Evolutionary conservation across 2,888 invertebrate species (phyloP).

Genomic region (Drosophila paranaensis): DNA sequence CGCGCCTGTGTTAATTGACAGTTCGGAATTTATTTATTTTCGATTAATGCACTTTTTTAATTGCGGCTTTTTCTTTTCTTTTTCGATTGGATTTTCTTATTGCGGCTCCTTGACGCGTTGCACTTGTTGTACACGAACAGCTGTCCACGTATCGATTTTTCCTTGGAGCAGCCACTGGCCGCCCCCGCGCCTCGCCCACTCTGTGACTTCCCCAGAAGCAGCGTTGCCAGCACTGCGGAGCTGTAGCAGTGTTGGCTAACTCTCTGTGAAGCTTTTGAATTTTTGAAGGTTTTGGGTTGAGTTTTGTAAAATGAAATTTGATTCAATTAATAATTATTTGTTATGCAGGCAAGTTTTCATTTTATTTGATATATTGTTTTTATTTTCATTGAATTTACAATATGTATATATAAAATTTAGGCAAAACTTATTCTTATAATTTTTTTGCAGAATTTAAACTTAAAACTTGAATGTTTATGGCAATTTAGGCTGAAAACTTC

Average conservation of each 20-base stretch:
- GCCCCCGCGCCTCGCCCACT: neutral
- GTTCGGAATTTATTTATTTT: neutral
- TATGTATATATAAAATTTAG: too few species aligned
- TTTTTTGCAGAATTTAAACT: too few species aligned
- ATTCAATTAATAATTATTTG: too few species aligned
- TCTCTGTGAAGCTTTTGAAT: conserved; percentile 2
- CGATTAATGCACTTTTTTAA: neutral
- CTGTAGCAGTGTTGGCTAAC: conserved; percentile 15
- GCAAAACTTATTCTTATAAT: too few species aligned
- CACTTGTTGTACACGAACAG: conserved; percentile 76
- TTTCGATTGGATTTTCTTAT: conserved; percentile 22
- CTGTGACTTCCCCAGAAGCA: neutral
- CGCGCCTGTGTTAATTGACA: neutral
- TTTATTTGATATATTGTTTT: too few species aligned
- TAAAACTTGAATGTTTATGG: too few species aligned
- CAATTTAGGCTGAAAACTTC: too few species aligned
- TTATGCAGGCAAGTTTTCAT: too few species aligned
- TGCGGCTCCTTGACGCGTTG: conserved; percentile 48
- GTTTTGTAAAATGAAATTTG: too few species aligned
- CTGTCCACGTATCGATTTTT: conserved; percentile 70
- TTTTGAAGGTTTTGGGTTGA: neutral
- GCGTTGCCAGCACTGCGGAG: conserved; percentile 36
- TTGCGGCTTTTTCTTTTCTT: conserved; percentile 4
- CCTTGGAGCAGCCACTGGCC: conserved; percentile 23
- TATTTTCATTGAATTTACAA: too few species aligned